Percentiles rank a stretch among this genome's conserved stretches.
phyloP scores from a whole-genome alignment of 53 echinoderm and acorn worm species.

The Henricia sp. region DNA sequence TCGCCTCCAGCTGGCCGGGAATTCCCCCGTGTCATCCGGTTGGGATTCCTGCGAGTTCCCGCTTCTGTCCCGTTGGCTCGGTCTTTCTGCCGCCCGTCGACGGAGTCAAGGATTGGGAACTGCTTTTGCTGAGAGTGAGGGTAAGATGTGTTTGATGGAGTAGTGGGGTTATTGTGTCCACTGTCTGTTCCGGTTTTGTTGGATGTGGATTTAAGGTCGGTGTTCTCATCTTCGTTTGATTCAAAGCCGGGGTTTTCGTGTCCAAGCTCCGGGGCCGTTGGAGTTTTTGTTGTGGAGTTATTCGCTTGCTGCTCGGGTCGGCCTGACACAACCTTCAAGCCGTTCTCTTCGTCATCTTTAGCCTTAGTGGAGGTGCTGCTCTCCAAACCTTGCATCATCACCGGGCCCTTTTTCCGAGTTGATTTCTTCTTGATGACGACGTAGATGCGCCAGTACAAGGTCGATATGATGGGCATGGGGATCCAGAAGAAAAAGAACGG shows the following conservation, averaged over 20 bases:
- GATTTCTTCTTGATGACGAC: slow-evolving; percentile 39
- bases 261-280: too few species aligned
- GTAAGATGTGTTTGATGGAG: not conserved
- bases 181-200: not conserved
- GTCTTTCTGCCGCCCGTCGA: not conserved
- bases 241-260: slow-evolving; percentile 19
- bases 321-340: not conserved
- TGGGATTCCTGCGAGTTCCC: not conserved
- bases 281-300: not conserved
- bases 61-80: too few species aligned
- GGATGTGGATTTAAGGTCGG: not conserved
- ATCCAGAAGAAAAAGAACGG: slow-evolving; percentile 56
- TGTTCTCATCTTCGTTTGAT: not conserved
- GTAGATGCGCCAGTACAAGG: slow-evolving; percentile 49
- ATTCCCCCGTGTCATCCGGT: not conserved
- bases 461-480: slow-evolving; percentile 25
- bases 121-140: not conserved
- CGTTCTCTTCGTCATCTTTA: not conserved
- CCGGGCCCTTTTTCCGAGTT: not conserved
- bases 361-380: not conserved
- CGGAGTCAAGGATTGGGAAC: not conserved
- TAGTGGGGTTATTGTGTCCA: not conserved
- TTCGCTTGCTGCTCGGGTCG: not conserved
- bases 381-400: slow-evolving; percentile 20
- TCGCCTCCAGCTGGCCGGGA: not conserved